phyloP scores from a whole-genome alignment of 1,140 invertebrate genomes.

The Ephestia elutella region DNA sequence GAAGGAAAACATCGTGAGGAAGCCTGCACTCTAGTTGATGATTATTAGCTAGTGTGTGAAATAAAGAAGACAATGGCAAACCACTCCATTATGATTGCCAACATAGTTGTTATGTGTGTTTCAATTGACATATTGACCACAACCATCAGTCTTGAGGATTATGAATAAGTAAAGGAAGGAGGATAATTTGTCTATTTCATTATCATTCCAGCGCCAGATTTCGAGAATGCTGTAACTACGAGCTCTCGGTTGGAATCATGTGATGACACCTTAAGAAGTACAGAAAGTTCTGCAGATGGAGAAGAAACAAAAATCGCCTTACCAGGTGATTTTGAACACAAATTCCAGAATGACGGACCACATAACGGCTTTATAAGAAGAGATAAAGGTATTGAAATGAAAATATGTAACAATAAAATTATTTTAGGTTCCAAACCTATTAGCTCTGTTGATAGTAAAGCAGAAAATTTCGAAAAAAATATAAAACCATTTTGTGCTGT shows the following conservation, averaged over 20 bases:
- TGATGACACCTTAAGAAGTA: not conserved
- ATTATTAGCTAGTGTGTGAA: no score
- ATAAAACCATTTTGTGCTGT: not conserved
- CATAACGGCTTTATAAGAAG: not conserved
- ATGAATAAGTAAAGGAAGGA: no score
- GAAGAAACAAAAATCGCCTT: not conserved
- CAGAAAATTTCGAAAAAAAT: not conserved
- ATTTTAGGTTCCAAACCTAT: conserved; percentile 4
- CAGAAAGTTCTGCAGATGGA: not conserved
- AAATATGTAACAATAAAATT: conserved; percentile 7
- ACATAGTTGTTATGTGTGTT: no score
- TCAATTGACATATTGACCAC: no score
- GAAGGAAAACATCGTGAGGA: no score
- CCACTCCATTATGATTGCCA: no score
- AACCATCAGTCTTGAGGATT: no score
- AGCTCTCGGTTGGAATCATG: not conserved
- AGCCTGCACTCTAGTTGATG: no score
- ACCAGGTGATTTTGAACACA: not conserved
- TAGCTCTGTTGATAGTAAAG: not conserved
- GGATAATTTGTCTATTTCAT: no score
- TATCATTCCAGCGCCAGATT: not conserved
- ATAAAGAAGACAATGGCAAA: no score
- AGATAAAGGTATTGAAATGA: not conserved
- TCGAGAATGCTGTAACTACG: not conserved
- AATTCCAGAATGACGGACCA: not conserved